phyloP scores from a whole-genome alignment of 2,113 vertebrate genomes.

The Ptyas mucosa region DNA sequence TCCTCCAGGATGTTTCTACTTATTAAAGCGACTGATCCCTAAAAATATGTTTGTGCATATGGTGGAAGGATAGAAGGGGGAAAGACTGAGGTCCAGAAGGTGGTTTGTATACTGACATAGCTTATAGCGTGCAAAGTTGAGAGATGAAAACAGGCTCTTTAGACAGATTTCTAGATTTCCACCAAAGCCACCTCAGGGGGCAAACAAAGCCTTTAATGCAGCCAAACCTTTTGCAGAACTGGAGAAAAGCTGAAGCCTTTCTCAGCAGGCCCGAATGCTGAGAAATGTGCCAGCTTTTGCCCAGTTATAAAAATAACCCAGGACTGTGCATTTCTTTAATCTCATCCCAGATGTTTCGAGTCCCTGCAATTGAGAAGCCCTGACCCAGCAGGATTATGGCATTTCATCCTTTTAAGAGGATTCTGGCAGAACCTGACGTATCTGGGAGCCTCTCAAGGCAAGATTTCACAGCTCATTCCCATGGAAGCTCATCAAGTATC shows the following conservation, averaged over 20 bases:
- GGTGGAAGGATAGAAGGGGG: neutral
- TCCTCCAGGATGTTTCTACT: neutral
- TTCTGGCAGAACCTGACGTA: neutral
- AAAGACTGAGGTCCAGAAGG: no score
- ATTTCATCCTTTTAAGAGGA: conserved; percentile 33
- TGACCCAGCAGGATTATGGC: neutral
- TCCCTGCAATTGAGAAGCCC: neutral
- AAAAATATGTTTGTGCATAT: neutral
- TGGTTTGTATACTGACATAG: neutral
- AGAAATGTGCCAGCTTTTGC: neutral
- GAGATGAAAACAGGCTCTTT: neutral
- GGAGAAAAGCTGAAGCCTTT: neutral
- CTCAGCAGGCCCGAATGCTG: neutral
- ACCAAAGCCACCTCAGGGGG: neutral
- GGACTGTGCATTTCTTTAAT: neutral
- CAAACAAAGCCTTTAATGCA: neutral
- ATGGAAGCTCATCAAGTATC: neutral
- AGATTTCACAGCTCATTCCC: neutral
- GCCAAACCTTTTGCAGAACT: neutral
- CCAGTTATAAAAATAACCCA: conserved; percentile 3
- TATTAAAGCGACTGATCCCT: neutral
- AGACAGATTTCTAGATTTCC: neutral
- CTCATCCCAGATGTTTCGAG: conserved; percentile 18
- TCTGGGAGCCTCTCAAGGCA: neutral
- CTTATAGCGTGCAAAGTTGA: neutral